Evolutionary conservation across 2,113 vertebrate genomes (phyloP), one percentile per base, ranked within the genome.

Genomic region (Numida meleagris): DNA sequence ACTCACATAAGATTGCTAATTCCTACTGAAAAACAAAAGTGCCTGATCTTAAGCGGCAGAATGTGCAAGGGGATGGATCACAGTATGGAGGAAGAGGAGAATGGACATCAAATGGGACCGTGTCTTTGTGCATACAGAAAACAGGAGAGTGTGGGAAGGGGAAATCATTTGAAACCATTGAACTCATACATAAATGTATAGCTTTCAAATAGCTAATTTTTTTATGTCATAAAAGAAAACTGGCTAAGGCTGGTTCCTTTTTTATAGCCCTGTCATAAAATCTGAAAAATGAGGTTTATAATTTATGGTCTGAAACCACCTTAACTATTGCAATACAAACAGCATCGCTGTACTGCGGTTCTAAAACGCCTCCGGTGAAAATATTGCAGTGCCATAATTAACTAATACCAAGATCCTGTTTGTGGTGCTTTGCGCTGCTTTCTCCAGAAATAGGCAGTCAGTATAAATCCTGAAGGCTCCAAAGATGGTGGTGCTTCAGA

Each of bases 291-390:
- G 31, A 85, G 78, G 63, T 67, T 88, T 93, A 65, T 96, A 96
- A 96, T 93, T 94, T 82, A 91, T 95, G 74, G n/a, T 84, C 79
- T 90, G 93, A 93, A 94, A 89, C 89, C 88, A 89, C 91, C 92
- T 97, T 96, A 95, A 94, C 96, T 95, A 87, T 97, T 96, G 95
- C 88, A 93, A 94, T 96, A 97, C 96, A 98, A 97, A 97, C 95
- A 89, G 65, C 94, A 93, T 95, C 83, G 63, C 93, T 95, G 89
- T 88, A 93, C 94, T 96, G 95, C 95, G 88, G 90, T 97, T 94
- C 96, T 93, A 61, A 96, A 95, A 87, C 94, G 95, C 97, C 97
- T 93, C 23, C 0, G 31, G 97, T 95, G 67, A 96, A 97, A 95
- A 93, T 96, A 96, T 95, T 96, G 95, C 95, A 90, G 88, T 93